Conservation (phyloP, 2,113 vertebrate species). For the Vulpes lagopus region DNA sequence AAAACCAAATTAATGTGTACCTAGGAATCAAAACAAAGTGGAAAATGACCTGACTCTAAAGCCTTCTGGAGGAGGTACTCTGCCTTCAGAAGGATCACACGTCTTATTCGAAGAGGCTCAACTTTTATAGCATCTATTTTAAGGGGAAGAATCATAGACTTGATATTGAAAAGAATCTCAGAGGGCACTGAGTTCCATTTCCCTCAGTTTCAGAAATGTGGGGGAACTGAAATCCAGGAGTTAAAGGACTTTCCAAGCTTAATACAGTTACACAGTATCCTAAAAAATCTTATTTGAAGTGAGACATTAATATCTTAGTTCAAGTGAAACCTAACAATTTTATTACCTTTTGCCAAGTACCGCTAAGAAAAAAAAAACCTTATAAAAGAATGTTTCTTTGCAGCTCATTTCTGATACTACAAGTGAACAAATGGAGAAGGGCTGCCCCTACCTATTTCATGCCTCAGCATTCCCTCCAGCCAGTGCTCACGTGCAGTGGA, state of each 20-base stretch:
- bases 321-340: not conserved
- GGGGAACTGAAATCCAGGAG: not conserved
- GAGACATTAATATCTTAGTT: not conserved
- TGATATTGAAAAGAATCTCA: constrained; percentile 15
- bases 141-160: not conserved
- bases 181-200: not conserved
- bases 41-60: not conserved
- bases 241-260: constrained; percentile 13
- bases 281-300: not conserved
- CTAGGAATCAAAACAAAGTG: not conserved
- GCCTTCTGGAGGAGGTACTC: not conserved
- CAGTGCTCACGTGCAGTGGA: constrained; percentile 94
- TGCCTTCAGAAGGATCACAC: not conserved
- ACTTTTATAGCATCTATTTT: not conserved
- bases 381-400: not conserved
- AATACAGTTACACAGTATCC: not conserved
- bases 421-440: not conserved
- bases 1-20: not conserved
- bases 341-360: not conserved
- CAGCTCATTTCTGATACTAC: no score
- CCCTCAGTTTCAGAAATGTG: not conserved
- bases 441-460: constrained; percentile 92
- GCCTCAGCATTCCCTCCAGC: constrained; percentile 97
- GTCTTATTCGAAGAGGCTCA: not conserved
- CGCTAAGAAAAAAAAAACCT: not conserved